Percentiles rank a stretch among this genome's conserved stretches.
These are phyloP conservation scores for Helostoma temminkii DNA, from an alignment of 2,797 vertebrate genomes.

Conservation along the genomic window DNA sequence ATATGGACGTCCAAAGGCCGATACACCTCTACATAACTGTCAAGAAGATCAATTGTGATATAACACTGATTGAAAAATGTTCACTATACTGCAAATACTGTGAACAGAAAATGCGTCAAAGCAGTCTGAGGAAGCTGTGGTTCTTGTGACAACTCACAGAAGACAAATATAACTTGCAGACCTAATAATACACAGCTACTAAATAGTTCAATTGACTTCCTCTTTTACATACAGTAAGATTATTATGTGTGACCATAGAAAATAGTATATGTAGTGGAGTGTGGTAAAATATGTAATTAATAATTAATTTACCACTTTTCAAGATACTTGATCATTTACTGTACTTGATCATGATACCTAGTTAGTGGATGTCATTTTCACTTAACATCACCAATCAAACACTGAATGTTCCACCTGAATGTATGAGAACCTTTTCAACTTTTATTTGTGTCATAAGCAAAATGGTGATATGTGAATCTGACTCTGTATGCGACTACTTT, in stretches of 20 bases:
- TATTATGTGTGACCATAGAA: constrained; percentile 32
- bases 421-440: neutral
- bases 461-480: neutral
- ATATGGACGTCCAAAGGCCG: neutral
- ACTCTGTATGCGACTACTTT: neutral
- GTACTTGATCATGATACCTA: neutral
- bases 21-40: constrained; percentile 1
- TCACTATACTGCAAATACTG: constrained; percentile 10
- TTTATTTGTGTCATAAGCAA: neutral
- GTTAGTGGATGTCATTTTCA: neutral
- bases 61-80: constrained; percentile 6
- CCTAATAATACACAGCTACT: constrained; percentile 42
- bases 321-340: neutral
- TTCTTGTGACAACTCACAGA: constrained; percentile 30
- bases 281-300: neutral
- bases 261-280: neutral
- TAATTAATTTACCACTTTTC: too few species aligned
- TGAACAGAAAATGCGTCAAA: neutral
- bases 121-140: constrained; percentile 20
- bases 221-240: constrained; percentile 35
- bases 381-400: neutral
- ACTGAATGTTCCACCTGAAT: neutral
- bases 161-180: constrained; percentile 37
- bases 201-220: constrained; percentile 39
- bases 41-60: neutral